These are phyloP conservation scores for Mnemiopsis leidyi DNA, from an alignment of 37 sponge, comb jelly and placozoan species.

Conservation along the genomic window DNA sequence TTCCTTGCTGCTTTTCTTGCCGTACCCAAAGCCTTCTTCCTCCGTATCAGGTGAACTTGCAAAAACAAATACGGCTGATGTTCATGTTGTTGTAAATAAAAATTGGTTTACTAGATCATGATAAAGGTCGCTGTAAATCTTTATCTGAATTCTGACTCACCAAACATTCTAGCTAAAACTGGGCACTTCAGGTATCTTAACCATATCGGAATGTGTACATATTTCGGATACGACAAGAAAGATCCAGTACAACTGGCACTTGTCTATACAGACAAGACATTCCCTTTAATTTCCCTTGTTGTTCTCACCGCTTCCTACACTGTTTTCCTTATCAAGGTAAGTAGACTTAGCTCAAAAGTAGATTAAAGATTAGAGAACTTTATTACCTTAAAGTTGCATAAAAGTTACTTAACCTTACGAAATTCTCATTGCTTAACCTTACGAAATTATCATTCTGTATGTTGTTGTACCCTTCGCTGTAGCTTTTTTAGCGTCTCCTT, in stretches of 20 bases:
- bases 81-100: too few species aligned
- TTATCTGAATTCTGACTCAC: not conserved
- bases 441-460: too few species aligned
- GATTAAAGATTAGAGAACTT: too few species aligned
- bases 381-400: too few species aligned
- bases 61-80: too few species aligned
- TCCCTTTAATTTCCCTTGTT: slow-evolving; percentile 1
- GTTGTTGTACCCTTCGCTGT: too few species aligned
- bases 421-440: too few species aligned
- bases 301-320: not conserved
- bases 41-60: slow-evolving; percentile 1
- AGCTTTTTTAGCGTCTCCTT: too few species aligned
- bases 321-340: slow-evolving; percentile 22
- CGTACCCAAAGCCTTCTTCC: slow-evolving; percentile 44
- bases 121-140: too few species aligned
- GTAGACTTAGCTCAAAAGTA: too few species aligned
- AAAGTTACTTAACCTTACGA: too few species aligned
- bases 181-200: not conserved
- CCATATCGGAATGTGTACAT: slow-evolving; percentile 59
- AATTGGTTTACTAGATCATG: too few species aligned
- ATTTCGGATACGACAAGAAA: slow-evolving; percentile 41
- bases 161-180: not conserved
- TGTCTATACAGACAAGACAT: slow-evolving; percentile 19
- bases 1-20: not conserved
- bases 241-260: not conserved